Evolutionary conservation across 2,797 vertebrate species (phyloP), one percentile per base, ranked within the genome.

Genomic region (Euphonia xanthogaster): DNA sequence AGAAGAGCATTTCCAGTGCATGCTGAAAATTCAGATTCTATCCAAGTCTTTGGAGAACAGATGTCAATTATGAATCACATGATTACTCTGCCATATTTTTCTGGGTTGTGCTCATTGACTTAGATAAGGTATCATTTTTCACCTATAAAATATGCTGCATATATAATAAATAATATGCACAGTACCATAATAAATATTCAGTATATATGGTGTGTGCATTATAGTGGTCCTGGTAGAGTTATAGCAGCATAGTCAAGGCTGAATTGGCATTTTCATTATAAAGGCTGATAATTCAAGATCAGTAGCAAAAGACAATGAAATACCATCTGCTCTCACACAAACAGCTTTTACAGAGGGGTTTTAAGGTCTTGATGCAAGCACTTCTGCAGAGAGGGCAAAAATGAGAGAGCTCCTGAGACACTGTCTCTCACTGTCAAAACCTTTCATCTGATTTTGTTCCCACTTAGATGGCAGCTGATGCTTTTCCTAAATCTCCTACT

Each of bases 71-170:
- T 93, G 96, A 91, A 96, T 94, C 92, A 93, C 82, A 88, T 88
- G 92, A 88, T 81, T 95, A 82, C 70, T 86, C 88, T 95, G 79
- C 79, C 94, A 91, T 88, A 93, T 96, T 97, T 97, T 94, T 94
- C 72, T 28, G 45, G 79, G 86, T 78, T 94, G 94, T 96, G 90
- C 92, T 96, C 93, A 87, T 96, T 97, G 95, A 94, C 89, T 97
- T 94, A 97, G 95, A 96, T 96, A 96, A 95, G 95, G 90, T 93
- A 93, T 75, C 71, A 95, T 97, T 96, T 97, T 97, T 97, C 87
- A 97, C 88, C 95, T 87, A 80, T 95, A 96, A 95, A 96, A 96
- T 90, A 95, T 61, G 74, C 92, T 94, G 93, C 95, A 75, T 90
- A 78, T 89, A 92, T 83, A 91, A 96, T 96, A 96, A 97, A 97